Conservation (phyloP, 2,113 vertebrate species). For the Hystrix cristata region DNA sequence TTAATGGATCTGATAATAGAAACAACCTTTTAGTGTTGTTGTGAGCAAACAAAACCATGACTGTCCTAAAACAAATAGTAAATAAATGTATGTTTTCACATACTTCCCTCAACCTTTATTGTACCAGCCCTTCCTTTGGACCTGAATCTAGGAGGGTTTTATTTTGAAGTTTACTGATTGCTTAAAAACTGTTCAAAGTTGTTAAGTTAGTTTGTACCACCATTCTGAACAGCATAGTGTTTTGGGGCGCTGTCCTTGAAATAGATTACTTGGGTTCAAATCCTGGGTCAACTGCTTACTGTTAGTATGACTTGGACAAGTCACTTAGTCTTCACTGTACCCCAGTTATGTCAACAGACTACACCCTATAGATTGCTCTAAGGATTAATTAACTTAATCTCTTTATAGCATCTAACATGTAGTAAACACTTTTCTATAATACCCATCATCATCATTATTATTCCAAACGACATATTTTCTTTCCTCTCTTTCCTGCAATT, state of each 20-base stretch:
- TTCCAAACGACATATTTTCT: background rate
- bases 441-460: background rate
- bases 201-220: background rate
- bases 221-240: background rate
- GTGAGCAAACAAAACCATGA: slow-evolving; percentile 23
- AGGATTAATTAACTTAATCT: background rate
- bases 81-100: background rate
- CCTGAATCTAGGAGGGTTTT: slow-evolving; percentile 16
- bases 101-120: background rate
- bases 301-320: background rate
- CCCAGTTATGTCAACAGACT: background rate
- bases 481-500: slow-evolving; percentile 2
- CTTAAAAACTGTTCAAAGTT: slow-evolving; percentile 19
- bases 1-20: slow-evolving; percentile 7
- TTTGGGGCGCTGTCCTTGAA: background rate
- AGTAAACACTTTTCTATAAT: background rate
- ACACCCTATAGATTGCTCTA: background rate
- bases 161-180: slow-evolving; percentile 1
- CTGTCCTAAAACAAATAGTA: background rate
- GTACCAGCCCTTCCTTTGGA: background rate
- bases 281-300: background rate
- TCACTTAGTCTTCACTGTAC: background rate
- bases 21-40: slow-evolving; percentile 31
- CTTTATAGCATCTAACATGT: background rate
- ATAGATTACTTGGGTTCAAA: background rate